phyloP scores from a whole-genome alignment of 2,113 vertebrate genomes.

The Polypterus senegalus region DNA sequence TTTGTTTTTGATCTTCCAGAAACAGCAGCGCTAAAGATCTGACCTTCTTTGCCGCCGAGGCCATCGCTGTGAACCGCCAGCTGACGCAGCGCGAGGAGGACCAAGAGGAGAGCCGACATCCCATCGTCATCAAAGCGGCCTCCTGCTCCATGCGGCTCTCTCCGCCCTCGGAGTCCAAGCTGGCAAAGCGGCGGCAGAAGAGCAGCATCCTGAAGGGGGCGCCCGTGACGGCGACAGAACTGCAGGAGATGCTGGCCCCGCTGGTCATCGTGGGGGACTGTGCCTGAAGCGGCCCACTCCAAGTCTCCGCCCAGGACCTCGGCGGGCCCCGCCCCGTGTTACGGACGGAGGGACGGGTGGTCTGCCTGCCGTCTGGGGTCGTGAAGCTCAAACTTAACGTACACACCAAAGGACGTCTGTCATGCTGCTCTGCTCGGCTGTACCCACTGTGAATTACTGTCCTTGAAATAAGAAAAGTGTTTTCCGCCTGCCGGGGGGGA shows the following conservation, averaged over 20 bases:
- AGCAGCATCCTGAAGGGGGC: constrained; percentile 60
- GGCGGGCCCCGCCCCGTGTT: not conserved
- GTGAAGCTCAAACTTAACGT: too few relatives aligned
- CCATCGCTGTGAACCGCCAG: constrained; percentile 88
- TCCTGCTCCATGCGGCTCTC: constrained; percentile 80
- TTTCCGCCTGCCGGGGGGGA: too few relatives aligned
- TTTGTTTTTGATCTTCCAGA: constrained; percentile 34
- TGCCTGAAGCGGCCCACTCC: constrained; percentile 39
- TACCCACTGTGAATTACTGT: too few relatives aligned
- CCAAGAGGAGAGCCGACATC: constrained; percentile 61
- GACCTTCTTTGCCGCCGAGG: constrained; percentile 84
- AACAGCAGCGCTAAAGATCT: constrained; percentile 94
- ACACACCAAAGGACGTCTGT: too few relatives aligned
- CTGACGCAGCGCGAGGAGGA: constrained; percentile 75
- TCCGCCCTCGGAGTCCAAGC: constrained; percentile 78
- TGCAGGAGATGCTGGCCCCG: constrained; percentile 63
- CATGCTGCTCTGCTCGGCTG: too few relatives aligned
- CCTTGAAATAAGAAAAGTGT: too few relatives aligned
- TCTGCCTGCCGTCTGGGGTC: too few relatives aligned
- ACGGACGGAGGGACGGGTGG: too few relatives aligned
- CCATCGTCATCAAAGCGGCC: constrained; percentile 67
- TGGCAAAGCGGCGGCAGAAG: constrained; percentile 79
- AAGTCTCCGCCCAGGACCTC: constrained; percentile 12
- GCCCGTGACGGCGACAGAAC: constrained; percentile 51
- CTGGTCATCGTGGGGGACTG: constrained; percentile 81